These are phyloP conservation scores for Stenotaenia linearis DNA, from an alignment of 2,888 invertebrate genomes.

Conservation along the genomic window DNA sequence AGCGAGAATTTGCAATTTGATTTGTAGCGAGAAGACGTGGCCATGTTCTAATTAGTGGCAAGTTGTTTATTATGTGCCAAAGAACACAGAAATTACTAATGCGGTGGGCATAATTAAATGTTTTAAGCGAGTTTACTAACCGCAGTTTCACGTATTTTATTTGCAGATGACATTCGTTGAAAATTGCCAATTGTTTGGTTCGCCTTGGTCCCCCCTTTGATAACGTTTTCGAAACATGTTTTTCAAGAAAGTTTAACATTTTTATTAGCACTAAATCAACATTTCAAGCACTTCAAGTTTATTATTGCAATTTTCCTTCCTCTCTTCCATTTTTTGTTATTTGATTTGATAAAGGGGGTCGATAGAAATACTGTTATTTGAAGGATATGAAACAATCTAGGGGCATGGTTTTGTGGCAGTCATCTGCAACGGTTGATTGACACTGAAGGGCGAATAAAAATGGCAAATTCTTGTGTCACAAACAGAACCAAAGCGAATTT, in stretches of 20 bases:
- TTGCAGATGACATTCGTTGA: neutral
- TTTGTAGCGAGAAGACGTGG: neutral
- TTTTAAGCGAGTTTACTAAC: constrained; percentile 5
- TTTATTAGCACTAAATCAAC: neutral
- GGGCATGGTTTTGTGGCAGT: neutral
- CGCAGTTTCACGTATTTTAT: neutral
- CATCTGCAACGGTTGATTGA: constrained; percentile 7
- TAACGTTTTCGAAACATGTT: neutral
- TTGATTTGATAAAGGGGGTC: neutral
- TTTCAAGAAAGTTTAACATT: neutral
- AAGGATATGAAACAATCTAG: neutral
- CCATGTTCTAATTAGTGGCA: neutral
- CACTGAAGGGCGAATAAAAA: neutral
- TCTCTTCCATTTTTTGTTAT: neutral
- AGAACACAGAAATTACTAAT: constrained; percentile 7
- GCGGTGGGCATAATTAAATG: constrained; percentile 11
- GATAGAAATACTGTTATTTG: constrained; percentile 6
- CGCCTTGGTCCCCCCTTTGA: too few relatives aligned
- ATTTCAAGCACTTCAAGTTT: neutral
- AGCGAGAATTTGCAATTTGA: neutral
- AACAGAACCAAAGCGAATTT: neutral
- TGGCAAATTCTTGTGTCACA: neutral
- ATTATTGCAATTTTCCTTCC: neutral
- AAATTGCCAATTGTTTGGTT: too few relatives aligned
- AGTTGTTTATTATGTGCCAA: constrained; percentile 9